A percentile compares a stretch with the other conserved stretches of the same genome.
Evolutionary conservation across 30 jellyfish, hydroid and myxozoan species (phyloP).

Genomic region (Morbakka virulenta): DNA sequence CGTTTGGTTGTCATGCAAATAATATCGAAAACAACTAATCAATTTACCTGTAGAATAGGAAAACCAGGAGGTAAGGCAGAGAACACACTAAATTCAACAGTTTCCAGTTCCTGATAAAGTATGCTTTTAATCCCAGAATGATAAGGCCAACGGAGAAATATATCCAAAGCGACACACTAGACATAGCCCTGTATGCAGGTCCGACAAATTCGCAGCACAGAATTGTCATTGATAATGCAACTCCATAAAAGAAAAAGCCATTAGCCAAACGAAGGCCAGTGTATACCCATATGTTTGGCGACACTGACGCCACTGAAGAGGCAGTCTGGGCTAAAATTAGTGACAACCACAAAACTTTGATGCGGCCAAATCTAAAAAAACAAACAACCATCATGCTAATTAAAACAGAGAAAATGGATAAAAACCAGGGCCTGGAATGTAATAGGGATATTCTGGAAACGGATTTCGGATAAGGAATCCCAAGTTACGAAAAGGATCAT

Average conservation of each 20-base stretch:
- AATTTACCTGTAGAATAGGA: constrained; percentile 27
- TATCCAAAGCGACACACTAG: constrained; percentile 38
- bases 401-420: too few species aligned
- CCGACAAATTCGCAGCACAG: constrained; percentile 53
- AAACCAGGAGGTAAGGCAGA: constrained; percentile 40
- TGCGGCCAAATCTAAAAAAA: constrained; percentile 54
- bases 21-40: neutral
- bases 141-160: constrained; percentile 53
- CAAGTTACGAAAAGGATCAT: too few species aligned
- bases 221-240: constrained; percentile 48
- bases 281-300: constrained; percentile 58
- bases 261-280: constrained; percentile 40
- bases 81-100: constrained; percentile 45
- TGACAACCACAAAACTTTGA: constrained; percentile 56
- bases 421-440: too few species aligned
- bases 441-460: too few species aligned
- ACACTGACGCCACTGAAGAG: constrained; percentile 49
- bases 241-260: constrained; percentile 58
- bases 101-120: constrained; percentile 57
- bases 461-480: too few species aligned
- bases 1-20: neutral
- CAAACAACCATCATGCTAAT: too few species aligned
- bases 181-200: constrained; percentile 10
- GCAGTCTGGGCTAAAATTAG: constrained; percentile 37
- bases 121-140: constrained; percentile 57